Percentiles rank a stretch among this genome's conserved stretches.
Conservation (phyloP, 2,797 vertebrate species). For the Pangasius larnaudii region DNA sequence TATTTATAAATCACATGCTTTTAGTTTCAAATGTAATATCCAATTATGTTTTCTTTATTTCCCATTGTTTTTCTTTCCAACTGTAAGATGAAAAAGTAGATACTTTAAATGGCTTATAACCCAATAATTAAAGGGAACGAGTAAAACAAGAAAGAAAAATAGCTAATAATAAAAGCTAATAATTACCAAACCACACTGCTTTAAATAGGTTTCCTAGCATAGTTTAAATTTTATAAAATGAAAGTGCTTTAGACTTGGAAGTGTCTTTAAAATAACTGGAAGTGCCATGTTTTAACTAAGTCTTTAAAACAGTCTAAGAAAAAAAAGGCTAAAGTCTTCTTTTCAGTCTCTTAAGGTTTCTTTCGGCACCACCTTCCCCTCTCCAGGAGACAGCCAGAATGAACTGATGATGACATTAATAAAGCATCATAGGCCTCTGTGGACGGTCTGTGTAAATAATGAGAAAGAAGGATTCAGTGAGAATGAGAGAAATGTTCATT, state of each 20-base stretch:
- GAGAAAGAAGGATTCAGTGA: slow-evolving; percentile 41
- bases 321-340: background rate
- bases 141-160: background rate
- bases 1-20: background rate
- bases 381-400: background rate
- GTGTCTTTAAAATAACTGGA: background rate
- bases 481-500: slow-evolving; percentile 50
- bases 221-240: background rate
- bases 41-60: background rate
- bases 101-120: background rate
- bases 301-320: background rate
- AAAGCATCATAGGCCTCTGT: slow-evolving; percentile 61
- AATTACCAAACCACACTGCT: background rate
- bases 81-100: background rate
- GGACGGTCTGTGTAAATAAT: slow-evolving; percentile 58
- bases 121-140: background rate
- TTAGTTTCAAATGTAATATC: background rate
- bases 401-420: slow-evolving; percentile 63
- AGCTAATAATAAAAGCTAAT: background rate
- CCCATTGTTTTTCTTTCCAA: background rate
- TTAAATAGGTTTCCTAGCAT: background rate
- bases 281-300: background rate
- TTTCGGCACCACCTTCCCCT: background rate
- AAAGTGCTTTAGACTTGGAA: background rate
- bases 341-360: background rate